A percentile compares a stretch with the other conserved stretches of the same genome.
These are phyloP conservation scores for Trichogramma pretiosum DNA, from an alignment of 1,140 invertebrate genomes.

Conservation along the genomic window DNA sequence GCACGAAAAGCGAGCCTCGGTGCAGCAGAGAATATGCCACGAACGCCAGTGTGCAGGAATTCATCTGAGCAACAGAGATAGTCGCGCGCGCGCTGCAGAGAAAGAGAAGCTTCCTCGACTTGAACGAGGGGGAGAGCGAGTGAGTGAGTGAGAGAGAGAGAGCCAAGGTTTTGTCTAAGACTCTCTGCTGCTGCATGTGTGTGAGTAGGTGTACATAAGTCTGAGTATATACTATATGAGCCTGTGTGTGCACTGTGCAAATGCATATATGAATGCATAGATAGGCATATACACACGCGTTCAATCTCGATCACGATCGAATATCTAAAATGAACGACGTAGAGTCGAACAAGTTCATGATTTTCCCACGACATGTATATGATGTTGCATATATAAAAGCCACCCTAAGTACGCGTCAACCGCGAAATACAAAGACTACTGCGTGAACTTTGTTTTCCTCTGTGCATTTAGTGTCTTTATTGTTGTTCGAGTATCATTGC, in stretches of 20 bases:
- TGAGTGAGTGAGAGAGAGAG: background rate
- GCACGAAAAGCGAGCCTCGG: slow-evolving; percentile 12
- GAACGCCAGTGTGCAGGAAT: slow-evolving; percentile 6
- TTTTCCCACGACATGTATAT: slow-evolving; percentile 21
- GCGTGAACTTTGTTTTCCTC: too few species aligned
- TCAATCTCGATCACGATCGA: slow-evolving; percentile 20
- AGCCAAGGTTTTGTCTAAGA: background rate
- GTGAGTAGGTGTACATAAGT: background rate
- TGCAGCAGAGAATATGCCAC: background rate
- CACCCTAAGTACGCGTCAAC: too few species aligned
- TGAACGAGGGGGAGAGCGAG: background rate
- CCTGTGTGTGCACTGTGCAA: too few species aligned
- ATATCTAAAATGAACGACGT: slow-evolving; percentile 17
- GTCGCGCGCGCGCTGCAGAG: background rate
- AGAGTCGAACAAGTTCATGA: slow-evolving; percentile 19
- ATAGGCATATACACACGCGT: too few species aligned
- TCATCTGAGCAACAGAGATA: too few species aligned
- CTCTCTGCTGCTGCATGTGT: background rate
- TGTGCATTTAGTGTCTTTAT: too few species aligned
- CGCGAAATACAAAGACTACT: too few species aligned
- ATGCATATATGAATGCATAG: too few species aligned
- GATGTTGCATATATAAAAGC: too few species aligned
- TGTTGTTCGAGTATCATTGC: too few species aligned
- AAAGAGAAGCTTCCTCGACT: background rate
- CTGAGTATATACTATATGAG: too few species aligned